A percentile compares a stretch with the other conserved stretches of the same genome.
Evolutionary conservation across 2,797 vertebrate species (phyloP).

Genomic region (Syngnathus acus): DNA sequence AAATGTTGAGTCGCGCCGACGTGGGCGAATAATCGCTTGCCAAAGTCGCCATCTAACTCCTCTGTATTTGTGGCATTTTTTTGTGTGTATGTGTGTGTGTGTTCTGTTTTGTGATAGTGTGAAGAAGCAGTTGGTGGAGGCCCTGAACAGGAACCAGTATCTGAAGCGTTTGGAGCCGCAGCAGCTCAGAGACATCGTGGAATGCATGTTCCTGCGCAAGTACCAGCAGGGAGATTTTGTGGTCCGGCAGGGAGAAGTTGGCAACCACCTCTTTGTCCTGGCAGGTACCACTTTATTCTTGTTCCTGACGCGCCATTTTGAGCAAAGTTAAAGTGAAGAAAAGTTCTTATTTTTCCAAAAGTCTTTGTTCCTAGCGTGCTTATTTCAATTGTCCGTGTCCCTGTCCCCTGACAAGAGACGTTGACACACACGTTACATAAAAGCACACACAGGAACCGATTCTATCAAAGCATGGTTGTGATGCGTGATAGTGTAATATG

Average conservation of each 20-base stretch:
- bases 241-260: slow-evolving; percentile 83
- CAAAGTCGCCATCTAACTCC: not conserved
- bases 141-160: slow-evolving; percentile 88
- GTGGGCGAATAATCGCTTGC: not conserved
- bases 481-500: not conserved
- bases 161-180: slow-evolving; percentile 83
- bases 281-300: slow-evolving; percentile 68
- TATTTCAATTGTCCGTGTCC: not conserved
- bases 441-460: not conserved
- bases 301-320: not conserved
- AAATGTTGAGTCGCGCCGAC: not conserved
- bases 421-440: not conserved
- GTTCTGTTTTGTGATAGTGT: slow-evolving; percentile 60
- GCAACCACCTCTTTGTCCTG: slow-evolving; percentile 88
- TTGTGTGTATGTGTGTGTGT: not conserved
- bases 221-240: slow-evolving; percentile 82
- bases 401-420: not conserved
- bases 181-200: slow-evolving; percentile 88
- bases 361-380: not conserved
- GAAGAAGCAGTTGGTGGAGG: slow-evolving; percentile 84
- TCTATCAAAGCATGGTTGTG: not conserved
- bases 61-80: not conserved
- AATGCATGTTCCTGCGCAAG: slow-evolving; percentile 88
- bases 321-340: not conserved
- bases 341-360: slow-evolving; percentile 27